phyloP scores from a whole-genome alignment of 2,888 invertebrate species.

The Drosophila rubida region DNA sequence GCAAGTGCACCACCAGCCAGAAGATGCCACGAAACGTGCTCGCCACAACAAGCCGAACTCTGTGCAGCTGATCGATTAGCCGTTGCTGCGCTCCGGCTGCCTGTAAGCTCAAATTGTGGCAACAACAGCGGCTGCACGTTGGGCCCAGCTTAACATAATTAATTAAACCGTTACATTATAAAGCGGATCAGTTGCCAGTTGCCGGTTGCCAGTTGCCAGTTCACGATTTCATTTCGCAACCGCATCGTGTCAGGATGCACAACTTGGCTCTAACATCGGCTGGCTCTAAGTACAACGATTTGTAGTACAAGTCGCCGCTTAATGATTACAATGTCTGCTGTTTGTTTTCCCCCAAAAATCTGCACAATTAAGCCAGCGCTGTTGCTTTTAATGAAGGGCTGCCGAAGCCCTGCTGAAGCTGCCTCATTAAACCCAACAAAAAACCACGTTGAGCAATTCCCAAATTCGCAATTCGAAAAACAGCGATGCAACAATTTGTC shows the following conservation, averaged over 20 bases:
- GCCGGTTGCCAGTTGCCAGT: conserved; percentile 60
- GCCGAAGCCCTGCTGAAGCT: conserved; percentile 50
- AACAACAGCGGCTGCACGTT: conserved; percentile 58
- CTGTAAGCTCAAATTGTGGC: conserved; percentile 78
- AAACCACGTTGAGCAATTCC: conserved; percentile 45
- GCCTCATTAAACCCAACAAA: conserved; percentile 45
- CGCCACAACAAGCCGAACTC: conserved; percentile 46
- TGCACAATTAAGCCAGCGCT: conserved; percentile 73
- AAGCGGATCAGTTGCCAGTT: conserved; percentile 70
- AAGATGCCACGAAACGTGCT: conserved; percentile 59
- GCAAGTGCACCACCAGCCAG: conserved; percentile 59
- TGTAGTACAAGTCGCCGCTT: conserved; percentile 77
- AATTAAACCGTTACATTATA: conserved; percentile 85
- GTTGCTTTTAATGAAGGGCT: conserved; percentile 72
- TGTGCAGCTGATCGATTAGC: conserved; percentile 78
- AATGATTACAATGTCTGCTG: conserved; percentile 79
- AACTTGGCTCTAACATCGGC: conserved; percentile 72
- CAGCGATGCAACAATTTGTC: conserved; percentile 69
- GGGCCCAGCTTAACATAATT: conserved; percentile 82
- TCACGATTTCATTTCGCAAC: conserved; percentile 76
- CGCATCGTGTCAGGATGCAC: conserved; percentile 80
- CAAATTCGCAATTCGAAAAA: background rate
- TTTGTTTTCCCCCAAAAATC: conserved; percentile 66
- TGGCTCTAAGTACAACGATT: conserved; percentile 78
- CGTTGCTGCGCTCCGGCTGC: too few relatives aligned